Conservation (phyloP, 2,113 vertebrate genomes). For the Zapus hudsonius region DNA sequence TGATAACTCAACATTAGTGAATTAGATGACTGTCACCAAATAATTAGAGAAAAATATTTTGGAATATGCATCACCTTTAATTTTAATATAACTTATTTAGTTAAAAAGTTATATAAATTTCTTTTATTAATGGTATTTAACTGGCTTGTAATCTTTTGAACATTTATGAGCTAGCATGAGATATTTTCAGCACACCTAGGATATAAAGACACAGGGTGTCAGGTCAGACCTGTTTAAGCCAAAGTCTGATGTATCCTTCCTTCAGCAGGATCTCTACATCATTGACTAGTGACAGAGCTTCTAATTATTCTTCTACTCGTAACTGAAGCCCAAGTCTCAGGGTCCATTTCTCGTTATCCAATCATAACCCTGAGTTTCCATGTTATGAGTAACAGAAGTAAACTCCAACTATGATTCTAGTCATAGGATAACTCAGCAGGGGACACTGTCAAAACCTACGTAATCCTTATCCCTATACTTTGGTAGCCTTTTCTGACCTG, state of each 20-base stretch:
- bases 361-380: neutral
- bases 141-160: neutral
- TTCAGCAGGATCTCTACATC: neutral
- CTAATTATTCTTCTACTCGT: neutral
- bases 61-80: slow-evolving; percentile 1
- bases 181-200: neutral
- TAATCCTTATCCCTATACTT: neutral
- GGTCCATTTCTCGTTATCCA: neutral
- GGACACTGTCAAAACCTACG: neutral
- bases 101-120: neutral
- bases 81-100: slow-evolving; percentile 49
- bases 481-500: neutral
- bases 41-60: neutral
- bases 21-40: neutral
- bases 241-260: neutral
- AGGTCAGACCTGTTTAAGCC: neutral
- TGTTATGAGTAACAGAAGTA: neutral
- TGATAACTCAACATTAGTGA: neutral
- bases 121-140: neutral
- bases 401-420: neutral
- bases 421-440: neutral
- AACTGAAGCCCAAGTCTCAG: neutral
- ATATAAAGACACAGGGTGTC: neutral
- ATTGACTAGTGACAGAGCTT: neutral
- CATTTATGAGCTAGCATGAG: neutral